Evolutionary conservation across 2,113 vertebrate species (phyloP), one percentile per base, ranked within the genome.

Genomic region (Nothocercus nigrocapillus): DNA sequence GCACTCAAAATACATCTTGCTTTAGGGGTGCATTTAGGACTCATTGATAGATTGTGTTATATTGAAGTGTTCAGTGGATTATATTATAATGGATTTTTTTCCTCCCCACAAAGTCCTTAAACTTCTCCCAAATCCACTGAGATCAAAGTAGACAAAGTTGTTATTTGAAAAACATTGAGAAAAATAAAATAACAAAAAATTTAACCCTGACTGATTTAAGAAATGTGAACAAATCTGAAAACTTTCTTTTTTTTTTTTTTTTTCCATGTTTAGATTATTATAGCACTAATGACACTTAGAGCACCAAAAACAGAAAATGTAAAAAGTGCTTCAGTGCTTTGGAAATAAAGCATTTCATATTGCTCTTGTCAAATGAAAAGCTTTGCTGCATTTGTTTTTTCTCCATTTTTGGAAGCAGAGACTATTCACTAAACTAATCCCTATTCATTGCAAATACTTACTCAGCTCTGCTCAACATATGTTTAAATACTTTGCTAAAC

Each of bases 61-160:
- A 13, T 32, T 63, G 27, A 62, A 82, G 42, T n/a, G 42, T 34
- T 78, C 5, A 2, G 1, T 69, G 63, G 34, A 58, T 72, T 69
- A 17, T 38, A 61, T 14, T 18, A 25, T 7, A 54, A 24, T 11
- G 12, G 44, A 15, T 68, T 87, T 70, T 28, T 21, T 34, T 30
- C 20, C 11, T 21, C 21, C 20, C 51, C 78, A 59, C 18, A 40
- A 87, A 94, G 81, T 45, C 2, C 16, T 85, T 38, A 58, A 16
- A 25, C 8, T n/a, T 7, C 34, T 4, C 24, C 6, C 13, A 59
- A 72, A 54, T 9, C 0, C 0, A 66, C 5, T n/a, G 5, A 2
- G 7, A 77, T 81, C 15, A 49, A 85, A 82, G 82, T 6, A 66
- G 77, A 38, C 16, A 53, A 85, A 85, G 27, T 42, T 40, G 42